Conservation (phyloP, 1,140 invertebrate genomes). For the Drosophila subpulchrella region DNA sequence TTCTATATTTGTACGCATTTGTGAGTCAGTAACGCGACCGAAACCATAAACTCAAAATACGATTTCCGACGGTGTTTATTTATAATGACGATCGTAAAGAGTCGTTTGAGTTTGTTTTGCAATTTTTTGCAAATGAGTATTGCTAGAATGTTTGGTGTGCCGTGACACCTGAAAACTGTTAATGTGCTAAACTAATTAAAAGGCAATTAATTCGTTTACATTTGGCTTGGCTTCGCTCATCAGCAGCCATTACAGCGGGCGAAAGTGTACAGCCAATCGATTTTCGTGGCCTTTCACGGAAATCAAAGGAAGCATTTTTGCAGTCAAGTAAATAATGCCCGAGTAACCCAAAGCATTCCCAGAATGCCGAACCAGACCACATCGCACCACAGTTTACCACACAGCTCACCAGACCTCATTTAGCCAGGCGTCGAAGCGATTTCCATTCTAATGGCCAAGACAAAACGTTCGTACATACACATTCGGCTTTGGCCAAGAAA, state of each 20-base stretch:
- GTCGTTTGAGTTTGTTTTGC: constrained; percentile 4
- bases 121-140: background rate
- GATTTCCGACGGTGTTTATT: background rate
- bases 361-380: constrained; percentile 39
- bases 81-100: background rate
- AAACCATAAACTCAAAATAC: constrained; percentile 1
- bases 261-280: constrained; percentile 65
- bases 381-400: constrained; percentile 14
- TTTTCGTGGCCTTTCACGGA: constrained; percentile 59
- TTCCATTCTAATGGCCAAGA: constrained; percentile 59
- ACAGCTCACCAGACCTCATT: constrained; percentile 8
- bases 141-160: background rate
- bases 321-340: constrained; percentile 38
- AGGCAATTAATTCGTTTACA: constrained; percentile 59
- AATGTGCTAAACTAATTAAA: constrained; percentile 61
- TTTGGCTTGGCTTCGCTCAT: constrained; percentile 23
- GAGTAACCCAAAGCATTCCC: constrained; percentile 40
- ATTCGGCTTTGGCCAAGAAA: constrained; percentile 8
- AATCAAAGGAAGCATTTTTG: constrained; percentile 55
- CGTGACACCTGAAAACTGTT: constrained; percentile 21
- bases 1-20: background rate
- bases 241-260: constrained; percentile 27
- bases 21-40: background rate
- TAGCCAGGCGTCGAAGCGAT: constrained; percentile 38
- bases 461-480: constrained; percentile 19